phyloP scores from a whole-genome alignment of 2,888 invertebrate species.

The Nomada lathburiana region DNA sequence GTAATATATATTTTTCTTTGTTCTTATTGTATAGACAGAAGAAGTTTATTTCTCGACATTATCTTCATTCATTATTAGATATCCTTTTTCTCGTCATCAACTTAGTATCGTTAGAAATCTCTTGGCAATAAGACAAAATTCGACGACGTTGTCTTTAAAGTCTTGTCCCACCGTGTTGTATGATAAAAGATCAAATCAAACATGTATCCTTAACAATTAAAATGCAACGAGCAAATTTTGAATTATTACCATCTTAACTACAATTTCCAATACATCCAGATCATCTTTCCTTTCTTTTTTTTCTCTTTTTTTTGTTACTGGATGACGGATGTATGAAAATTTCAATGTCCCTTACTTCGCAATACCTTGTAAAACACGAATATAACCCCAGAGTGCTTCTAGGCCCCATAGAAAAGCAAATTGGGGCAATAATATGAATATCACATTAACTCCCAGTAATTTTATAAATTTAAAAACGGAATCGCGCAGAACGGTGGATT shows the following conservation, averaged over 20 bases:
- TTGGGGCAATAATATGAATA: conserved; percentile 77
- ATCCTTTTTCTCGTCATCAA: conserved; percentile 30
- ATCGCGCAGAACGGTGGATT: conserved; percentile 32
- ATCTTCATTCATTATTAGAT: conserved; percentile 77
- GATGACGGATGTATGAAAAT: conserved; percentile 66
- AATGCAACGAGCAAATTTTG: conserved; percentile 76
- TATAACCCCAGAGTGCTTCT: conserved; percentile 81
- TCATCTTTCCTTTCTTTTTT: conserved; percentile 12
- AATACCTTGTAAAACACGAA: conserved; percentile 74
- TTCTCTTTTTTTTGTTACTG: conserved; percentile 9
- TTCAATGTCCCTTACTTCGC: conserved; percentile 65
- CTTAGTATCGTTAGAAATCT: conserved; percentile 59
- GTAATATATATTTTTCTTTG: conserved; percentile 70
- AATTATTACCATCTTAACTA: conserved; percentile 71
- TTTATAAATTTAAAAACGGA: conserved; percentile 49
- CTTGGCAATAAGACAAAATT: conserved; percentile 77
- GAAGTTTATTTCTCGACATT: conserved; percentile 67
- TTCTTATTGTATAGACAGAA: conserved; percentile 37
- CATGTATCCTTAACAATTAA: conserved; percentile 60
- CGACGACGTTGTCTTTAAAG: conserved; percentile 68
- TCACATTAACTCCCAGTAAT: conserved; percentile 78
- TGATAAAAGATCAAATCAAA: conserved; percentile 57
- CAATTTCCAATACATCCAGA: conserved; percentile 72
- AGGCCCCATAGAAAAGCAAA: conserved; percentile 80
- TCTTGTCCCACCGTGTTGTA: conserved; percentile 35